Conservation (phyloP, 2,113 vertebrate genomes). For the Gopherus flavomarginatus region DNA sequence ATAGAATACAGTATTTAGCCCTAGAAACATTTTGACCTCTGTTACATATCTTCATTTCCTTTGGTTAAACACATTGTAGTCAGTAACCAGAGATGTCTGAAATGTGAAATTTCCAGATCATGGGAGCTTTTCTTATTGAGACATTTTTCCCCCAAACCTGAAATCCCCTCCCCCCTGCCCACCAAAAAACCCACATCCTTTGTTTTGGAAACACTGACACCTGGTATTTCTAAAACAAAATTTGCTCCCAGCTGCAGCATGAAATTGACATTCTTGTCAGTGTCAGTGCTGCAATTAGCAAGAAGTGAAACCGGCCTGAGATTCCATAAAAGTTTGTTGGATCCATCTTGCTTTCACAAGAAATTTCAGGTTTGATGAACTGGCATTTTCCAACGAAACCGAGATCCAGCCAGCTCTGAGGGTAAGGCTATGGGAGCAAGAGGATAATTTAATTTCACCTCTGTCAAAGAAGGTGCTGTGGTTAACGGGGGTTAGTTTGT, state of each 20-base stretch:
- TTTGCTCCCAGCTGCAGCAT: background rate
- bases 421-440: background rate
- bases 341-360: background rate
- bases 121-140: no score
- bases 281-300: background rate
- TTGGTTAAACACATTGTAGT: background rate
- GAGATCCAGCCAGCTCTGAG: background rate
- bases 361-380: background rate
- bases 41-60: background rate
- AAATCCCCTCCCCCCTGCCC: fast-evolving
- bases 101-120: background rate
- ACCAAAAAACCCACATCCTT: fast-evolving
- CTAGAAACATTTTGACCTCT: background rate
- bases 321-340: background rate
- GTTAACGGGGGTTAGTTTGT: background rate
- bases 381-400: background rate
- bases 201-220: background rate
- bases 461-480: background rate
- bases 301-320: background rate
- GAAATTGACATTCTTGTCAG: background rate
- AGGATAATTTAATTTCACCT: background rate
- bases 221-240: background rate
- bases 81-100: background rate
- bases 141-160: background rate
- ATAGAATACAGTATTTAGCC: background rate